Evolutionary conservation across 2,797 vertebrate species (phyloP), one percentile per base, ranked within the genome.

Genomic region (Ctenochaetus hawaiiensis): DNA sequence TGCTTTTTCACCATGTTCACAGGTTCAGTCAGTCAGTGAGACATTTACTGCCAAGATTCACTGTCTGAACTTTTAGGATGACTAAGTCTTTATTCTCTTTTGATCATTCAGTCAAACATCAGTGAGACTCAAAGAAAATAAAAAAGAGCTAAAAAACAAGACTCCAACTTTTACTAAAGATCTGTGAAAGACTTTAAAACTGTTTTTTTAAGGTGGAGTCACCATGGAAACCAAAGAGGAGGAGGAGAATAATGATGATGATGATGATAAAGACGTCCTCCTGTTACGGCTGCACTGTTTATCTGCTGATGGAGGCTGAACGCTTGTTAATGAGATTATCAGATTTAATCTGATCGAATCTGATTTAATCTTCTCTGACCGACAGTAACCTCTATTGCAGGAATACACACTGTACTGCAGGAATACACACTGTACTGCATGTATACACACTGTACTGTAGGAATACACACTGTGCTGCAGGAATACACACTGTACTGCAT

Each of bases 281-380:
- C 41, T 74, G 76, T 77, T 44, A 72, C 65, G 9, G 34, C 47
- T 69, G 63, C 51, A 62, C 51, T 41, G 47, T 80, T 82, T 70
- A 65, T 78, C 62, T 77, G 84, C 69, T 75, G 67, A 67, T 54
- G 65, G 59, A 77, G 61, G 26, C 60, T 26, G 37, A 83, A 80
- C 16, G 9, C 0, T 22, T 26, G 63, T 78, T 75, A 88, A 87
- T 26, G 8, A 72, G 84, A 85, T 90, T 77, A 85, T 30, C 47
- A 71, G 66, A 58, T 80, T 85, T 68, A 54, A 80, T 76, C 72
- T 56, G 68, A 61, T 14, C 16, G 45, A 78, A 49, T 43, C 13
- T 7, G 45, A 59, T 61, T 77, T 48, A 62, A 58, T 58, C 66
- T 48, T 8, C 4, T 2, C 12, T 78, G 85, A 80, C 67, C 65